Percentiles rank a stretch among this genome's conserved stretches.
phyloP scores from a whole-genome alignment of 2,888 invertebrate species.

The Rosalia funebris region DNA sequence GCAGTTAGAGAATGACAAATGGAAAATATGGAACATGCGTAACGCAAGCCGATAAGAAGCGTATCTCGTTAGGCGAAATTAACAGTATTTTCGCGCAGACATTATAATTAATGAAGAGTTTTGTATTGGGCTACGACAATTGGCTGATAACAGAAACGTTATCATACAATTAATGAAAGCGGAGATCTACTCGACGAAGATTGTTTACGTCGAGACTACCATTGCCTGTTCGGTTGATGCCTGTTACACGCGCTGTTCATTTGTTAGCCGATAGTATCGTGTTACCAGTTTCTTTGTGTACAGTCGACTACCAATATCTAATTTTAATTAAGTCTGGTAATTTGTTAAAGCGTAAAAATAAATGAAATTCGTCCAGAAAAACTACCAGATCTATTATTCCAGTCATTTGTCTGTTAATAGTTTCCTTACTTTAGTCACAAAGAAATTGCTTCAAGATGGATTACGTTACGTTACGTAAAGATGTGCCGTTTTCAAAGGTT shows the following conservation, averaged over 20 bases:
- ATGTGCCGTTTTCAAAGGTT: too few relatives aligned
- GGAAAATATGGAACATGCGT: conserved; percentile 56
- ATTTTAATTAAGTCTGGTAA: conserved; percentile 22
- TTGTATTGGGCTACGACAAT: conserved; percentile 56
- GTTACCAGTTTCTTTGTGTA: conserved; percentile 23
- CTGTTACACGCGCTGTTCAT: conserved; percentile 24
- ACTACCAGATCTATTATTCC: conserved; percentile 7
- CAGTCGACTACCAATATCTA: conserved; percentile 13
- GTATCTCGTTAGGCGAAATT: conserved; percentile 58
- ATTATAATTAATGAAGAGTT: conserved; percentile 61
- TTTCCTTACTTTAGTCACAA: too few relatives aligned
- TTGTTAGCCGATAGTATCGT: conserved; percentile 23
- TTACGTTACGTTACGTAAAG: too few relatives aligned
- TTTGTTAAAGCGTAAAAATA: conserved; percentile 17
- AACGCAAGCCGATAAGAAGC: conserved; percentile 51
- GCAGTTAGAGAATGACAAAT: conserved; percentile 56
- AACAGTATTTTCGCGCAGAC: conserved; percentile 59
- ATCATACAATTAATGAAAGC: conserved; percentile 60
- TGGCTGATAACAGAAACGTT: conserved; percentile 57
- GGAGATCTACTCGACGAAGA: conserved; percentile 48
- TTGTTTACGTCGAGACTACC: conserved; percentile 24
- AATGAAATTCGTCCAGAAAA: conserved; percentile 4
- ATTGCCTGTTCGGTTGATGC: conserved; percentile 11
- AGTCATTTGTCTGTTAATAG: conserved; percentile 1
- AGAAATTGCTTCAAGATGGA: too few relatives aligned